Evolutionary conservation across 2,888 invertebrate species (phyloP).

Genomic region (Tubulanus polymorphus): DNA sequence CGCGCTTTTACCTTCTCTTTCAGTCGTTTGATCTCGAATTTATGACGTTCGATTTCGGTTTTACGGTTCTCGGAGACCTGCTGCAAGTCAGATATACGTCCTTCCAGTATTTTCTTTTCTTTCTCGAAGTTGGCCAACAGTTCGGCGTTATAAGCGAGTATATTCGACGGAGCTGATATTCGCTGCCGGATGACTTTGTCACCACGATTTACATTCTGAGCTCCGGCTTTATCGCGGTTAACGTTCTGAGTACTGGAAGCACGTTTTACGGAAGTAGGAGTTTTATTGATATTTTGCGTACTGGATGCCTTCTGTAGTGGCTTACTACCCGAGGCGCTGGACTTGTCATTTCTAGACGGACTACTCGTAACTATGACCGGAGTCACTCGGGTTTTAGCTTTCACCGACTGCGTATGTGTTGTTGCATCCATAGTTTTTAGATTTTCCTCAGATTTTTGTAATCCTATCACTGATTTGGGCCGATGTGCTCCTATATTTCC

Average conservation of each 20-base stretch:
- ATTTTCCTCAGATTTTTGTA: slow-evolving; percentile 18
- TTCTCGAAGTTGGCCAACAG: slow-evolving; percentile 52
- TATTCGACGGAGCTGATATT: slow-evolving; percentile 45
- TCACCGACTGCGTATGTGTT: background rate
- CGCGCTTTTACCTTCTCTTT: slow-evolving; percentile 39
- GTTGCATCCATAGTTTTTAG: background rate
- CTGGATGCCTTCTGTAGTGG: slow-evolving; percentile 46
- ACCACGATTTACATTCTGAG: too few species aligned
- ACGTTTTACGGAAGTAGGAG: slow-evolving; percentile 34
- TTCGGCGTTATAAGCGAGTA: slow-evolving; percentile 52
- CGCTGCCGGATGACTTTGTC: slow-evolving; percentile 18
- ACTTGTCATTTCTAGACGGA: background rate
- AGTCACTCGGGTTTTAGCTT: background rate
- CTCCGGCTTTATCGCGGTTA: slow-evolving; percentile 34
- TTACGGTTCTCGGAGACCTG: slow-evolving; percentile 53
- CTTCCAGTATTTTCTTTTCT: slow-evolving; percentile 51
- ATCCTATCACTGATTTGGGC: slow-evolving; percentile 27
- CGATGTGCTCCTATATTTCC: too few species aligned
- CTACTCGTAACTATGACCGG: background rate
- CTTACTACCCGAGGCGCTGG: background rate
- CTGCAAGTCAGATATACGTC: slow-evolving; percentile 53
- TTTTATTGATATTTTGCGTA: slow-evolving; percentile 45
- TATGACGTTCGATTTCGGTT: slow-evolving; percentile 55
- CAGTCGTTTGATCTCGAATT: slow-evolving; percentile 53
- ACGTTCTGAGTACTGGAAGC: slow-evolving; percentile 51